A percentile compares a stretch with the other conserved stretches of the same genome.
Conservation (phyloP, 2,113 vertebrate species). For the Trogon surrucura region DNA sequence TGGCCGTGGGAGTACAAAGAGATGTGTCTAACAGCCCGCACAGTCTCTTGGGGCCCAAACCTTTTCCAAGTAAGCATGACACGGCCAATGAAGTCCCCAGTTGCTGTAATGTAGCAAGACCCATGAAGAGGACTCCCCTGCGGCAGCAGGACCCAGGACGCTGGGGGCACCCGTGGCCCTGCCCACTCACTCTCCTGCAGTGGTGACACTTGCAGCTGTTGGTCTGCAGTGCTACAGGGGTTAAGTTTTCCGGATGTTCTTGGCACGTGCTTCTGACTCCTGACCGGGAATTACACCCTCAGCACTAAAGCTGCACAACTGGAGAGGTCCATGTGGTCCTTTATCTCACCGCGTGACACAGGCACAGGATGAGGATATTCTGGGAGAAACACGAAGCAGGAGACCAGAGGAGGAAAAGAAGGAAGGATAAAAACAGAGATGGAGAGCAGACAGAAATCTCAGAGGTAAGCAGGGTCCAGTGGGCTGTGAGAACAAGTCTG, state of each 20-base stretch:
- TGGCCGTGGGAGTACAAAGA: not conserved
- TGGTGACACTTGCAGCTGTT: not conserved
- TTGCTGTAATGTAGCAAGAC: rapidly evolving
- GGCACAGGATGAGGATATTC: not conserved
- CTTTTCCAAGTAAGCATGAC: not conserved
- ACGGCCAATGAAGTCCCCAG: not conserved
- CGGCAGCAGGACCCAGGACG: not conserved
- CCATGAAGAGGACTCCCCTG: not conserved
- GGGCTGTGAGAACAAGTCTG: not conserved
- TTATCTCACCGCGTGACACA: not conserved
- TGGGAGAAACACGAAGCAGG: not conserved
- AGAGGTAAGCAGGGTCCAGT: not conserved
- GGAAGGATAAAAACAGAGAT: not conserved
- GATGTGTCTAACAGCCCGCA: not conserved
- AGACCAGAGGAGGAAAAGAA: not conserved
- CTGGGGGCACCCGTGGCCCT: not conserved
- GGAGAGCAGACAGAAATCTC: not conserved
- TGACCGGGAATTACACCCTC: not conserved
- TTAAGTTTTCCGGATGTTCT: not conserved
- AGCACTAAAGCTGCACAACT: not conserved
- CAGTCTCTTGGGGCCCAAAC: not conserved
- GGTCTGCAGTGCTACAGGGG: not conserved
- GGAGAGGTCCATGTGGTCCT: not conserved
- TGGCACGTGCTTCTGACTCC: not conserved
- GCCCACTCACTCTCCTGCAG: not conserved